phyloP scores from a whole-genome alignment of 2,888 invertebrate species.

The Trilocha varians region DNA sequence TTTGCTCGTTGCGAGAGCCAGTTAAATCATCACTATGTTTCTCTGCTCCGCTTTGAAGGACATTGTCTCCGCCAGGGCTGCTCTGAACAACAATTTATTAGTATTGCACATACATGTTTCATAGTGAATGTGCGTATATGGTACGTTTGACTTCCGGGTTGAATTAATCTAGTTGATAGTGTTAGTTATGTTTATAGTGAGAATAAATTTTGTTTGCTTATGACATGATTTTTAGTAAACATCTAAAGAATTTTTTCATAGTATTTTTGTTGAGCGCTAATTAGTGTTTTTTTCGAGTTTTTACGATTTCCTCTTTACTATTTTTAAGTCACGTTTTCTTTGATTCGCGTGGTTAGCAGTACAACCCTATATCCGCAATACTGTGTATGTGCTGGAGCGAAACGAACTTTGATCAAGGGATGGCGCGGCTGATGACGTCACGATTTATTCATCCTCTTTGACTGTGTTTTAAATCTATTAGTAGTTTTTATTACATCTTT shows the following conservation, averaged over 20 bases:
- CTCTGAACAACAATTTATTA: background rate
- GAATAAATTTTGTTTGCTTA: too few relatives aligned
- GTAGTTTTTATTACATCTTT: too few relatives aligned
- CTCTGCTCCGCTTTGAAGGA: constrained; percentile 44
- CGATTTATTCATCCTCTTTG: constrained; percentile 33
- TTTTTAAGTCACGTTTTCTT: background rate
- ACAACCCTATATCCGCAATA: constrained; percentile 31
- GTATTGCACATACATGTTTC: background rate
- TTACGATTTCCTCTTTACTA: background rate
- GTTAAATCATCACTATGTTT: constrained; percentile 60
- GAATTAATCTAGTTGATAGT: too few relatives aligned
- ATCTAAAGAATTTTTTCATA: too few relatives aligned
- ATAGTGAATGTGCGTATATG: background rate
- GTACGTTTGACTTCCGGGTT: too few relatives aligned
- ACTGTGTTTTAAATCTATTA: too few relatives aligned
- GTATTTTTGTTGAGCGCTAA: too few relatives aligned
- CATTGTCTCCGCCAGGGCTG: constrained; percentile 46
- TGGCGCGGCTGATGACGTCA: constrained; percentile 52
- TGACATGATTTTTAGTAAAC: too few relatives aligned
- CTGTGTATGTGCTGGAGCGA: constrained; percentile 32
- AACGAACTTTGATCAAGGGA: constrained; percentile 51
- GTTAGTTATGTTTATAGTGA: too few relatives aligned
- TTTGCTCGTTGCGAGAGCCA: constrained; percentile 45
- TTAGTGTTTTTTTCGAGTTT: background rate
- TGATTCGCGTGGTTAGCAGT: background rate